Evolutionary conservation across 2,113 vertebrate species (phyloP), one percentile per base, ranked within the genome.

Genomic region (Thryonomys swinderianus): DNA sequence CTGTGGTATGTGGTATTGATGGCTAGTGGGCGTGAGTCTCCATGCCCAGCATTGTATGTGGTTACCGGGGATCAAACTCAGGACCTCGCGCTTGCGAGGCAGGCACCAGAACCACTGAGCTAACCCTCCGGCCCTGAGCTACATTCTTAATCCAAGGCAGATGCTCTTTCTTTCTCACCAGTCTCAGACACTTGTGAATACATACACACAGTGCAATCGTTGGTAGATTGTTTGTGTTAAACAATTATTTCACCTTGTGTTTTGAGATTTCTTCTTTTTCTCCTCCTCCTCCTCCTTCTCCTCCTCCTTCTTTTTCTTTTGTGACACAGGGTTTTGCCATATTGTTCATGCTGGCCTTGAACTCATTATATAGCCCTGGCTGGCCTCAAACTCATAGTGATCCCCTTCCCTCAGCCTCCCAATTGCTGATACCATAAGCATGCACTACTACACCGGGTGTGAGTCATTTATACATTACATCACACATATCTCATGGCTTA

Each of bases 391-490:
- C 40, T 45, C 21, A 37, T 73, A 23, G 42, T 13, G 40, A 27
- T 45, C 40, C 40, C 45, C 37, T 11, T 42, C 37, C 37, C 69
- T 45, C 71, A 30, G 71, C 71, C 40, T 74, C 71, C 40, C 40
- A 45, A 2, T 23, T 74, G 25, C 71, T 27, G 71, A 12, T 13
- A 74, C 25, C 42, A 45, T 25, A 45, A 42, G 25, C 13, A 74
- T 45, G 40, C 40, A 45, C 40, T 23, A 45, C 71, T 12, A 14
- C 14, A 6, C 71, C 71, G 12, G 45, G 11, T 40, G 25, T 84
- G 51, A 95, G 37, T 53, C 85, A 55, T 66, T 93, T 84, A 83
- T 62, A 69, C 34, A 53, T 55, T 88, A 69, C 7, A 90, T 87
- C 62, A 85, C 79, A 34, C 32, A 14, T 67, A 40, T 88, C 23